phyloP scores from a whole-genome alignment of 1,140 invertebrate genomes.

The Macrostomum lignano region DNA sequence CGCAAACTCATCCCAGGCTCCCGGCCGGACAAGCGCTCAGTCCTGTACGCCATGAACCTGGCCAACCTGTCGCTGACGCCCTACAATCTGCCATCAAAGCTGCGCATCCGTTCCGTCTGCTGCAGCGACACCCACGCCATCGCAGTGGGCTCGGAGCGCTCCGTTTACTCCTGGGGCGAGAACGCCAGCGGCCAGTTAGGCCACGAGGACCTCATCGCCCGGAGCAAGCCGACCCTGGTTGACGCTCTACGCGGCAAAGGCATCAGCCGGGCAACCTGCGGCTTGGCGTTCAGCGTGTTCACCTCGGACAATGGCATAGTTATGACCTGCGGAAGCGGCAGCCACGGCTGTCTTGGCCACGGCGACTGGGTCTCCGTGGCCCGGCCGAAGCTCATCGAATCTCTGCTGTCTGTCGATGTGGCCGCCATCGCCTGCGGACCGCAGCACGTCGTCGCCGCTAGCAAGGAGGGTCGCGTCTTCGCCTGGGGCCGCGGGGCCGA shows the following conservation, averaged over 20 bases:
- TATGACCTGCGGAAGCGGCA: slow-evolving; percentile 40
- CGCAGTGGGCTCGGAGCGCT: slow-evolving; percentile 36
- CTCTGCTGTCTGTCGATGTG: slow-evolving; percentile 15
- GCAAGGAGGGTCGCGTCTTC: slow-evolving; percentile 35
- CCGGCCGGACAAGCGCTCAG: too few species aligned
- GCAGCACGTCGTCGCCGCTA: slow-evolving; percentile 40
- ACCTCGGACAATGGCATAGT: slow-evolving; percentile 39
- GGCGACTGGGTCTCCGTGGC: slow-evolving; percentile 33
- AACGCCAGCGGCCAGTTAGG: slow-evolving; percentile 40
- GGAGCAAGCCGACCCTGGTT: slow-evolving; percentile 33
- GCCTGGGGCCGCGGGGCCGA: slow-evolving; percentile 38
- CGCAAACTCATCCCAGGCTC: too few species aligned
- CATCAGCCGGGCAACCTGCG: slow-evolving; percentile 19
- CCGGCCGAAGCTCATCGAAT: slow-evolving; percentile 37
- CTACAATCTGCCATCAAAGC: slow-evolving; percentile 22
- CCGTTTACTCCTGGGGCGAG: slow-evolving; percentile 43
- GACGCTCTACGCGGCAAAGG: slow-evolving; percentile 33
- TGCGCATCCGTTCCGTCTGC: slow-evolving; percentile 31
- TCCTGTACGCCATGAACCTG: slow-evolving; percentile 27
- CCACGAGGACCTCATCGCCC: slow-evolving; percentile 32
- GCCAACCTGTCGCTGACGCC: slow-evolving; percentile 18
- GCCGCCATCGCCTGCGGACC: too few species aligned
- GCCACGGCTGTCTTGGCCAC: slow-evolving; percentile 38
- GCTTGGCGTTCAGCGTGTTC: slow-evolving; percentile 35
- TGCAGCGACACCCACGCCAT: slow-evolving; percentile 39